A percentile compares a stretch with the other conserved stretches of the same genome.
These are phyloP conservation scores for Poecilia picta DNA, from an alignment of 2,797 vertebrate genomes.

Conservation along the genomic window DNA sequence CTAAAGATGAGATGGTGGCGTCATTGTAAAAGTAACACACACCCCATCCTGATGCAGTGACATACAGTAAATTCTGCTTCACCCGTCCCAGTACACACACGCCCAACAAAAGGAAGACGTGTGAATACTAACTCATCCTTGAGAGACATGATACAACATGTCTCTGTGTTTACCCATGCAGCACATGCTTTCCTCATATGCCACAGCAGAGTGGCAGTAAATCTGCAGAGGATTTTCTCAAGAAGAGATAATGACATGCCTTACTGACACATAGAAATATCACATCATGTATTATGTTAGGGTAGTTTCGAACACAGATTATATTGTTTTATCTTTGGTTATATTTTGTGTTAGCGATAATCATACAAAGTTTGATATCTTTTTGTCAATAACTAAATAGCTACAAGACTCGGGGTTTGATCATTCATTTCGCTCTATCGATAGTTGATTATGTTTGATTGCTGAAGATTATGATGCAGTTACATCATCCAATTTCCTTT, in stretches of 20 bases:
- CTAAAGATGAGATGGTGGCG: neutral
- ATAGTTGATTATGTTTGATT: neutral
- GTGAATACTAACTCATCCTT: neutral
- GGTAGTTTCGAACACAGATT: neutral
- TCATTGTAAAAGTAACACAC: neutral
- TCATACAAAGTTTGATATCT: neutral
- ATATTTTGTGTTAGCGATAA: neutral
- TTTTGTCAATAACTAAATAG: neutral
- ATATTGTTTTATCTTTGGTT: neutral
- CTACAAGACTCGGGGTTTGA: neutral
- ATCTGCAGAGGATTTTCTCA: neutral
- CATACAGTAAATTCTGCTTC: neutral
- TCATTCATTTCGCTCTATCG: neutral
- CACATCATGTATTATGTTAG: neutral
- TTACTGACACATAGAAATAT: neutral
- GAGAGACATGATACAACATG: neutral
- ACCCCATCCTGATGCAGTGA: neutral
- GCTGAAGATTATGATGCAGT: neutral
- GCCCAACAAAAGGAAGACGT: neutral
- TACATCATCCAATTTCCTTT: neutral
- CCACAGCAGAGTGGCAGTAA: neutral
- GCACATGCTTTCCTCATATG: neutral
- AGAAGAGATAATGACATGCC: neutral
- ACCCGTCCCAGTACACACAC: neutral
- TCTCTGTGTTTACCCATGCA: neutral